Conservation (phyloP, 1,140 invertebrate species). For the Conus ventricosus region DNA sequence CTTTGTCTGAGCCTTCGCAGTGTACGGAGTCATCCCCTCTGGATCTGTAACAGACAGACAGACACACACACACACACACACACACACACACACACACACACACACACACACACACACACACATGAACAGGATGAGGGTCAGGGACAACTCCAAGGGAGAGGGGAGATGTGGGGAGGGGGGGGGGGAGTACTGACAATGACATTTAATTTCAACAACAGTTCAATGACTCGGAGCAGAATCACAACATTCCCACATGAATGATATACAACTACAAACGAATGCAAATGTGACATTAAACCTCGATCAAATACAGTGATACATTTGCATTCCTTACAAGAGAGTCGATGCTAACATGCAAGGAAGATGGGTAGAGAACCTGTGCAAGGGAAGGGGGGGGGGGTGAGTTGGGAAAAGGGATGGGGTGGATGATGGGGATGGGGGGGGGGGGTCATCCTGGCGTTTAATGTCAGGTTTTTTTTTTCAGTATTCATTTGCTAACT, state of each 20-base stretch:
- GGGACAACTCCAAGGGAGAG: background rate
- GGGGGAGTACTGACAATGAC: background rate
- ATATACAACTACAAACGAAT: background rate
- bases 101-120: background rate
- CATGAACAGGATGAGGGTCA: background rate
- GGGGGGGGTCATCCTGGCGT: too few relatives aligned
- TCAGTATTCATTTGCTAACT: too few relatives aligned
- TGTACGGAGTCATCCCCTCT: constrained; percentile 9
- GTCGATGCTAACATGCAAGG: too few relatives aligned
- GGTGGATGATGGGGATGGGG: too few relatives aligned
- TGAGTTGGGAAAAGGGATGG: too few relatives aligned
- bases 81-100: constrained; percentile 5
- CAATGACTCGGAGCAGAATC: too few relatives aligned
- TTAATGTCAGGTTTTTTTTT: too few relatives aligned
- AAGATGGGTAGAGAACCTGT: too few relatives aligned
- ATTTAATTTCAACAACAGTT: too few relatives aligned
- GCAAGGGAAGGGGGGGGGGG: too few relatives aligned
- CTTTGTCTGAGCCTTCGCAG: constrained; percentile 26
- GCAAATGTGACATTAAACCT: background rate
- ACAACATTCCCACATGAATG: too few relatives aligned
- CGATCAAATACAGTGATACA: background rate
- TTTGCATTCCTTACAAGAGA: too few relatives aligned
- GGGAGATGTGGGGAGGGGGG: background rate
- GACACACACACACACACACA: constrained; percentile 6
- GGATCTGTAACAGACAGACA: constrained; percentile 32